Evolutionary conservation across 2,888 invertebrate genomes (phyloP).

Genomic region (Microctonus hyperodae): DNA sequence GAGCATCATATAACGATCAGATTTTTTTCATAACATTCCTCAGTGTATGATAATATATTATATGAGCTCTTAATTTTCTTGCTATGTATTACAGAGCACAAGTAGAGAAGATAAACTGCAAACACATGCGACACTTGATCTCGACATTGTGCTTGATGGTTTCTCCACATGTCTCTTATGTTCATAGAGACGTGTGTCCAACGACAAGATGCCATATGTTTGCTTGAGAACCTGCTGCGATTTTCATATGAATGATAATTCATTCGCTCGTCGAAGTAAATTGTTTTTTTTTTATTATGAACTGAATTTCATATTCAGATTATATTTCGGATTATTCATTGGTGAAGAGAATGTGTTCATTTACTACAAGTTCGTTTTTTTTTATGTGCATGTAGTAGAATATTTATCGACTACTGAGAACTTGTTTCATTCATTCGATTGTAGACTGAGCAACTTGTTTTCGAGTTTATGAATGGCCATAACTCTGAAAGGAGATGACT

Average conservation of each 20-base stretch:
- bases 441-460: not conserved
- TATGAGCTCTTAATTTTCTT: no score
- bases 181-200: not conserved
- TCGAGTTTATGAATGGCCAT: constrained; percentile 10
- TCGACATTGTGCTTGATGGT: constrained; percentile 1
- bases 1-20: not conserved
- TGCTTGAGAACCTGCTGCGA: constrained; percentile 26
- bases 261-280: not conserved
- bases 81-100: not conserved
- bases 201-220: constrained; percentile 23
- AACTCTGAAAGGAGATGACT: not conserved
- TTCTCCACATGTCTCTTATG: constrained; percentile 22
- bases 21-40: not conserved
- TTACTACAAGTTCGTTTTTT: no score
- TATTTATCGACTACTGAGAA: not conserved
- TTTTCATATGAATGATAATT: not conserved
- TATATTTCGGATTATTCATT: no score
- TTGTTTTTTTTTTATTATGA: not conserved
- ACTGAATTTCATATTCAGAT: no score
- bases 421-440: not conserved
- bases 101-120: constrained; percentile 5
- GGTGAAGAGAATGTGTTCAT: no score
- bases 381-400: not conserved
- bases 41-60: not conserved
- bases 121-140: constrained; percentile 35